These are phyloP conservation scores for Emydura subglobosa DNA, from an alignment of 2,113 vertebrate species.

Conservation along the genomic window DNA sequence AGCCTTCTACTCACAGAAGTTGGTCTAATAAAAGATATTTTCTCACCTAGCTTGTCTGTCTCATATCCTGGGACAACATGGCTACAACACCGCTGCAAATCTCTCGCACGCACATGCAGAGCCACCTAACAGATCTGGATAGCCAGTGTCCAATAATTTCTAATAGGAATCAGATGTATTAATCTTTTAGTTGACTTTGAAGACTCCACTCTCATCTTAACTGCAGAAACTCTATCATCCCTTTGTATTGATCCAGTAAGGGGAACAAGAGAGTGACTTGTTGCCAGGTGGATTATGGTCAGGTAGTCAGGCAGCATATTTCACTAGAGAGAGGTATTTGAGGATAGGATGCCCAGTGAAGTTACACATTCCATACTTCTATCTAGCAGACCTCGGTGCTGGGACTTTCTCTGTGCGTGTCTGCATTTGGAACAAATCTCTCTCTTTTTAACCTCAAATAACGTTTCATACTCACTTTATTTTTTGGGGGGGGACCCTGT, in stretches of 20 bases:
- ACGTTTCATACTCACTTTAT: neutral
- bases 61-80: neutral
- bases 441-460: neutral
- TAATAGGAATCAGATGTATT: neutral
- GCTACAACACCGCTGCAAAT: neutral
- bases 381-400: neutral
- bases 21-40: neutral
- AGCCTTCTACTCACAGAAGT: neutral
- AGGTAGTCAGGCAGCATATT: neutral
- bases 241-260: neutral
- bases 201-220: neutral
- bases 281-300: neutral
- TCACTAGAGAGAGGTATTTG: neutral
- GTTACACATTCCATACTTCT: neutral
- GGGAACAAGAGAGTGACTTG: neutral
- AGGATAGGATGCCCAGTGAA: neutral
- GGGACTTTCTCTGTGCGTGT: neutral
- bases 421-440: neutral
- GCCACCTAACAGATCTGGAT: neutral
- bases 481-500: neutral
- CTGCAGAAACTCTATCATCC: neutral
- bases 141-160: neutral
- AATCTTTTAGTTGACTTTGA: neutral
- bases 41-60: neutral
- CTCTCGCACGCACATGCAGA: neutral